Base-by-base conservation (phyloP, 2,797 vertebrate species). In the Leptoclinus maculatus region DNA sequence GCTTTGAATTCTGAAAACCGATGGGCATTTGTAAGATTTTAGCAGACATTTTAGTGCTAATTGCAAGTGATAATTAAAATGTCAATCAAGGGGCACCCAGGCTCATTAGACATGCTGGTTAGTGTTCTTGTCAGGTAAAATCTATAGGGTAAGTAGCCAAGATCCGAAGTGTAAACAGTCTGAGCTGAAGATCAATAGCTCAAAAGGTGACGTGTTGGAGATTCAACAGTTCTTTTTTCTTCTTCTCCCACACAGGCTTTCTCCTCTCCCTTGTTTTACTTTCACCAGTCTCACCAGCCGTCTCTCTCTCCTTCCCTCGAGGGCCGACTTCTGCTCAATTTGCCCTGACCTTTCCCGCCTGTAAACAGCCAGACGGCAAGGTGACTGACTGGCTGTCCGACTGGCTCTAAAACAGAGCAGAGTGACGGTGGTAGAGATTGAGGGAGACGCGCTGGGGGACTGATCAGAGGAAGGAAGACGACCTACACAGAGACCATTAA, bases 271-370 rank as follows among this genome's bases (percentile, higher is more conserved):
- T 51, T 63, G 64, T 69, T 51, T 79, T 68, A 74, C 38, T 78
- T 80, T 65, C 25, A 74, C 73, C 71, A 65, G 51, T 41, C 66
- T 57, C 68, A 45, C 59, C 78, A 78, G 65, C 59, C 83, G 38
- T 56, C 72, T 72, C 32, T 29, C 62, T 80, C 63, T 79, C 43
- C 38, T 8, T 56, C 77, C 79, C 84, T 79, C 47, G 59, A 74
- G 83, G 83, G 63, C 74, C 41, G 82, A 79, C 80, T 85, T 78
- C 77, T 86, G 64, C 86, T 84, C 85, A 71, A 36, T 82, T 78
- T 82, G 74, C 73, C 78, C 66, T 68, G 85, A 92, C 90, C 90
- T 87, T 85, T 41, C 88, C 74, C 49, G 49, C 69, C 71, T 66
- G 79, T 82, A 87, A 90, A 80, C 78, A 83, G 82, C 74, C 76